Evolutionary conservation across 2,797 vertebrate genomes (phyloP).

Genomic region (Hydrocynus forskahlii): DNA sequence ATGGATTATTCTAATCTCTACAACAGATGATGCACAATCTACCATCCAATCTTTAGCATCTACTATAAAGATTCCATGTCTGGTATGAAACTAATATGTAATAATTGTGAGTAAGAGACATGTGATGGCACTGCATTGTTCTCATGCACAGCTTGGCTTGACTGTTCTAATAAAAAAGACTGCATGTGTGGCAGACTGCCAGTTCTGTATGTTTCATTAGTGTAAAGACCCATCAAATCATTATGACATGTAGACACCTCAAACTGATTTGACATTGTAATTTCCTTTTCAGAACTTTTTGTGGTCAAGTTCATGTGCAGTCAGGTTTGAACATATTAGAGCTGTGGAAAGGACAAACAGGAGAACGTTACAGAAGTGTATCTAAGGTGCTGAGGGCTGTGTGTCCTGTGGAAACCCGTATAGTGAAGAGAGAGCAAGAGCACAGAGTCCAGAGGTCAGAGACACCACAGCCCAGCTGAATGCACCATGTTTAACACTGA

Average conservation of each 20-base stretch:
- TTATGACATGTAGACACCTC: not conserved
- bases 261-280: not conserved
- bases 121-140: not conserved
- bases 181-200: not conserved
- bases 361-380: not conserved
- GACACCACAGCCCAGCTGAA: slow-evolving; percentile 70
- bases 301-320: not conserved
- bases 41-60: too few species aligned
- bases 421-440: not conserved
- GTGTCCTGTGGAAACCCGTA: not conserved
- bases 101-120: too few species aligned
- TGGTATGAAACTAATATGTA: too few species aligned
- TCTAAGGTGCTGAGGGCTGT: not conserved
- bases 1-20: too few species aligned
- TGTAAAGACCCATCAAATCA: not conserved
- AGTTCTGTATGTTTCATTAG: not conserved
- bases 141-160: not conserved
- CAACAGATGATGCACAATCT: too few species aligned
- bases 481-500: slow-evolving; percentile 72
- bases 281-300: not conserved
- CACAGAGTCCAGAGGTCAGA: slow-evolving; percentile 55
- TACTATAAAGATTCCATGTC: too few species aligned
- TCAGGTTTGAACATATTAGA: not conserved
- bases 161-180: not conserved
- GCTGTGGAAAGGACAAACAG: not conserved